Base-by-base conservation (phyloP, 2,113 vertebrate genomes). In the Castor canadensis region DNA sequence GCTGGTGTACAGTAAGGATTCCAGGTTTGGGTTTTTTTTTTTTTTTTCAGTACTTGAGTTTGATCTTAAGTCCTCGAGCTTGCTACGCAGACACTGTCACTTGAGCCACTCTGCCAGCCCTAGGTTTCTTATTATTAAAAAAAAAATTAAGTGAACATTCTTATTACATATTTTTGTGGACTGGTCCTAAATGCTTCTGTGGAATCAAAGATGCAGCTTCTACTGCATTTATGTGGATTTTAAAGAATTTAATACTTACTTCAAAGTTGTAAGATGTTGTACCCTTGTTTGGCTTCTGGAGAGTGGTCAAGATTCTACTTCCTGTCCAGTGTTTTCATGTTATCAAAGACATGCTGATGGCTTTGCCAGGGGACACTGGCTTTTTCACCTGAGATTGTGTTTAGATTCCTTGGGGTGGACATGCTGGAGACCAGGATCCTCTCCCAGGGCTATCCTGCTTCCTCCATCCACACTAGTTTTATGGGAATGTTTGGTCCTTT, bases 61-160 rank as follows among this genome's bases (percentile, higher is more conserved):
- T n/a, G n/a, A n/a, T n/a, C n/a, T n/a, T n/a, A n/a, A n/a, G n/a
- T n/a, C n/a, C n/a, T n/a, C n/a, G n/a, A n/a, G n/a, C n/a, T n/a
- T n/a, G n/a, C n/a, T n/a, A n/a, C n/a, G n/a, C n/a, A n/a, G n/a
- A n/a, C n/a, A n/a, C n/a, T n/a, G n/a, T n/a, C n/a, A n/a, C n/a
- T n/a, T n/a, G n/a, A n/a, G n/a, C n/a, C n/a, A n/a, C n/a, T n/a
- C n/a, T n/a, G n/a, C n/a, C n/a, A n/a, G n/a, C n/a, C n/a, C n/a
- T n/a, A n/a, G n/a, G n/a, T n/a, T n/a, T n/a, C n/a, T 67, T 75
- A 49, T 81, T 58, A 52, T n/a, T 47, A 76, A 56, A 80, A n/a
- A n/a, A n/a, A n/a, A n/a, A 84, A 85, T 35, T 72, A 1, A 0
- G 0, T 40, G 73, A 67, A 17, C 3, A n/a, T n/a, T 16, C 13